phyloP scores from a whole-genome alignment of 2,888 invertebrate species.

The Ormyrus pomaceus region DNA sequence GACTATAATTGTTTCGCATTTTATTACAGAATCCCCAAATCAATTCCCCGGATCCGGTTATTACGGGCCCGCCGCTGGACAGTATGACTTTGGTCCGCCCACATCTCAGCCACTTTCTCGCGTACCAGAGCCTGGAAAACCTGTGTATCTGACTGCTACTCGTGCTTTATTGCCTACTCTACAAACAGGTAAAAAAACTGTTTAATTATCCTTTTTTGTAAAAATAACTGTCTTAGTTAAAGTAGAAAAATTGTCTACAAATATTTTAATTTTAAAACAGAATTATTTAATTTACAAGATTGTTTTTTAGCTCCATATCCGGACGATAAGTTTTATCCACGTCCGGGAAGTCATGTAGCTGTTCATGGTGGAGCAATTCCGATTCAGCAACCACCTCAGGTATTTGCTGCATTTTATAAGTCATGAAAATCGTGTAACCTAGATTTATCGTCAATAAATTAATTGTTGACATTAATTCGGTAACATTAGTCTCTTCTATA shows the following conservation, averaged over 20 bases:
- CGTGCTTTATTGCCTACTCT: slow-evolving; percentile 68
- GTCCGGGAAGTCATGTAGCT: slow-evolving; percentile 78
- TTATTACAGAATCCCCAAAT: slow-evolving; percentile 61
- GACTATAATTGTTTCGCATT: slow-evolving; percentile 3
- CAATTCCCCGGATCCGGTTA: slow-evolving; percentile 74
- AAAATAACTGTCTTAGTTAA: not conserved
- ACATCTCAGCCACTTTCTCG: slow-evolving; percentile 68
- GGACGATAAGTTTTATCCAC: slow-evolving; percentile 75
- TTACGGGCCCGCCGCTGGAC: slow-evolving; percentile 70
- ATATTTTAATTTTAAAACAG: not conserved
- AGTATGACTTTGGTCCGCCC: slow-evolving; percentile 73
- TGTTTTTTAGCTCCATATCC: slow-evolving; percentile 65
- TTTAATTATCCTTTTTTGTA: slow-evolving; percentile 13
- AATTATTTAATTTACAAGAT: not conserved
- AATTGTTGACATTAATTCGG: too few relatives aligned
- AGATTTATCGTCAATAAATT: too few relatives aligned
- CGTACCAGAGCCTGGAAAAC: slow-evolving; percentile 69
- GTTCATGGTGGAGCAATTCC: slow-evolving; percentile 79
- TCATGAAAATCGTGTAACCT: not conserved
- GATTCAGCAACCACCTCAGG: slow-evolving; percentile 78
- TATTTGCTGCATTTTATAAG: slow-evolving; percentile 57
- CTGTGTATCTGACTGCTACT: slow-evolving; percentile 69
- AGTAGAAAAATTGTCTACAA: not conserved
- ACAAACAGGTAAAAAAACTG: slow-evolving; percentile 65
- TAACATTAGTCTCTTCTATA: not conserved